These are phyloP conservation scores for Laticauda colubrina DNA, from an alignment of 2,113 vertebrate species.

Conservation along the genomic window DNA sequence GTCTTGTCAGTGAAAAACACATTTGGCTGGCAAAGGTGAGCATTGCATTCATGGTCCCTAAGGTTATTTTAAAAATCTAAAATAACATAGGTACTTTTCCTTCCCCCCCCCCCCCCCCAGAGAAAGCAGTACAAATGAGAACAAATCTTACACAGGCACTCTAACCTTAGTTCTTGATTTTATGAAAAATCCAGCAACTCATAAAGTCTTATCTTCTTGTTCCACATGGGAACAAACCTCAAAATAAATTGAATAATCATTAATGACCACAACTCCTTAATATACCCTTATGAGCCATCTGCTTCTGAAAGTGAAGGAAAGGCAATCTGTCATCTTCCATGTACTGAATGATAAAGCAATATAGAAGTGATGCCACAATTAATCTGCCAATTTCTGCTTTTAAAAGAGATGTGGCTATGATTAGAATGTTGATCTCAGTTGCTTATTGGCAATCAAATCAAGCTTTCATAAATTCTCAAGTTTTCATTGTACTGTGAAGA, in stretches of 20 bases:
- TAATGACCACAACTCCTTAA: conserved; percentile 3
- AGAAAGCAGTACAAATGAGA: not conserved
- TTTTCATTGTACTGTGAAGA: too few species aligned
- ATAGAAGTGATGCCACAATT: conserved; percentile 3
- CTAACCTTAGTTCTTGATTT: not conserved
- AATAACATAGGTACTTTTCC: not conserved
- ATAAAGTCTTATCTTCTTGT: not conserved
- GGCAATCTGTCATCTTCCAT: conserved; percentile 1
- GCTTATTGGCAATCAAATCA: not conserved
- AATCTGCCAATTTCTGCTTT: not conserved
- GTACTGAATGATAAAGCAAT: conserved; percentile 1
- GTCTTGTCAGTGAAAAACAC: not conserved
- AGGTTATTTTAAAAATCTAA: not conserved
- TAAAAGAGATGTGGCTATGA: not conserved
- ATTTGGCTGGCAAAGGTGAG: not conserved
- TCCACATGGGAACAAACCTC: not conserved
- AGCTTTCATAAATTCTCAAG: not conserved
- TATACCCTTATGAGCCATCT: conserved; percentile 13
- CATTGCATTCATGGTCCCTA: not conserved
- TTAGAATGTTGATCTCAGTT: not conserved
- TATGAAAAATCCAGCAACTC: not conserved
- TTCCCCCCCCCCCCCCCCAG: too few species aligned
- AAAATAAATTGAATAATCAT: conserved; percentile 25
- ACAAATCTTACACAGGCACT: not conserved
- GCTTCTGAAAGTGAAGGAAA: conserved; percentile 4